phyloP scores from a whole-genome alignment of 2,888 invertebrate genomes.

The Amiota minor region DNA sequence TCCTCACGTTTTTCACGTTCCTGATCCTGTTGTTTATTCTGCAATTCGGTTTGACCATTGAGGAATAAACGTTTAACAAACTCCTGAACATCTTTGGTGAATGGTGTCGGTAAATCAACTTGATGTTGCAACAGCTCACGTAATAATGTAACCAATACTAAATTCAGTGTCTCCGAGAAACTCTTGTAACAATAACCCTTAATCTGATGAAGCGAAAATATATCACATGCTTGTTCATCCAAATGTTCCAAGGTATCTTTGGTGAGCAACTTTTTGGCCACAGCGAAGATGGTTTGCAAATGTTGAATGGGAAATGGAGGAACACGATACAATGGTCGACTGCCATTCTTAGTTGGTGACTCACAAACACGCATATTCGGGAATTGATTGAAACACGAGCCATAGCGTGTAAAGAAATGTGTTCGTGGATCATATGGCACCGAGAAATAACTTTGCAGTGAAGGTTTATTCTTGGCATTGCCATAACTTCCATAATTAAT shows the following conservation, averaged over 20 bases:
- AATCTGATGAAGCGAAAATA: constrained; percentile 82
- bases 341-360: constrained; percentile 78
- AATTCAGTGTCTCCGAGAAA: constrained; percentile 94
- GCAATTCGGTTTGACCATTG: constrained; percentile 93
- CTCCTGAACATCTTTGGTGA: constrained; percentile 94
- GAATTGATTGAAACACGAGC: constrained; percentile 93
- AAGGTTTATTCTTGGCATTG: constrained; percentile 58
- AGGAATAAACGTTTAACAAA: constrained; percentile 91
- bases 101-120: constrained; percentile 89
- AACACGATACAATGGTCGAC: constrained; percentile 48
- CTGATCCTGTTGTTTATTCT: constrained; percentile 88
- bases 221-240: constrained; percentile 88
- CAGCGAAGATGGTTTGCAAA: constrained; percentile 83
- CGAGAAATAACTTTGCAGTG: constrained; percentile 76
- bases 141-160: constrained; percentile 93
- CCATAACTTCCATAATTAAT: constrained; percentile 29
- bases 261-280: constrained; percentile 88
- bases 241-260: constrained; percentile 87
- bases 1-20: constrained; percentile 88
- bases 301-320: constrained; percentile 78
- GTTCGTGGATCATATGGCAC: constrained; percentile 86
- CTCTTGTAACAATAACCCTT: constrained; percentile 93
- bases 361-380: constrained; percentile 87
- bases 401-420: constrained; percentile 92
- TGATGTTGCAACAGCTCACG: constrained; percentile 93